phyloP scores from a whole-genome alignment of 1,140 invertebrate genomes.

The Sminthurides bifidus region DNA sequence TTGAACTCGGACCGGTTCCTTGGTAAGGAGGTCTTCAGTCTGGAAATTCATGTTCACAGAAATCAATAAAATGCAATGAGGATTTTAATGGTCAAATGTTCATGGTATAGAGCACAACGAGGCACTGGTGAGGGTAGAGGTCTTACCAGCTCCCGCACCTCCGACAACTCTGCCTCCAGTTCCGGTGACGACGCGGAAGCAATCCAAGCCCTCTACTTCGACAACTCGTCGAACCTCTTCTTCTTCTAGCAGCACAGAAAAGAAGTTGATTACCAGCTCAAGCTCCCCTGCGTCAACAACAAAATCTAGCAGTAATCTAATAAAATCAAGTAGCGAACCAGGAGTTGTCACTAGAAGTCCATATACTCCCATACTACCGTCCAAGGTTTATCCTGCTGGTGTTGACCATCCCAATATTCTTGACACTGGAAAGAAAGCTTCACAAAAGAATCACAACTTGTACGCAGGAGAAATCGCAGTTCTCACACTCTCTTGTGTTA shows the following conservation, averaged over 20 bases:
- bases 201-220: neutral
- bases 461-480: conserved; percentile 67
- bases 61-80: neutral
- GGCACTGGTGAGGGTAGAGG: conserved; percentile 23
- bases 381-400: neutral
- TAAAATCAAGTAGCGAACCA: too few species aligned
- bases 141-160: neutral
- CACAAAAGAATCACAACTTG: conserved; percentile 43
- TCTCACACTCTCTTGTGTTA: conserved; percentile 59
- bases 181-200: neutral
- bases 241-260: too few species aligned
- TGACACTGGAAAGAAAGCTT: conserved; percentile 11
- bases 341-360: neutral
- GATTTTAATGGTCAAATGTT: conserved; percentile 1
- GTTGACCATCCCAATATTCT: neutral
- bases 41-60: conserved; percentile 1
- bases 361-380: neutral
- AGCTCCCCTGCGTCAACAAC: conserved; percentile 2
- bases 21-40: conserved; percentile 13
- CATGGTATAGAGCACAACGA: conserved; percentile 24
- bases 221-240: neutral
- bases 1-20: conserved; percentile 20
- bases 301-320: too few species aligned
- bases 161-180: neutral
- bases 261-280: conserved; percentile 2